These are phyloP conservation scores for Macrobrachium nipponense DNA, from an alignment of 1,140 invertebrate genomes.

Conservation along the genomic window DNA sequence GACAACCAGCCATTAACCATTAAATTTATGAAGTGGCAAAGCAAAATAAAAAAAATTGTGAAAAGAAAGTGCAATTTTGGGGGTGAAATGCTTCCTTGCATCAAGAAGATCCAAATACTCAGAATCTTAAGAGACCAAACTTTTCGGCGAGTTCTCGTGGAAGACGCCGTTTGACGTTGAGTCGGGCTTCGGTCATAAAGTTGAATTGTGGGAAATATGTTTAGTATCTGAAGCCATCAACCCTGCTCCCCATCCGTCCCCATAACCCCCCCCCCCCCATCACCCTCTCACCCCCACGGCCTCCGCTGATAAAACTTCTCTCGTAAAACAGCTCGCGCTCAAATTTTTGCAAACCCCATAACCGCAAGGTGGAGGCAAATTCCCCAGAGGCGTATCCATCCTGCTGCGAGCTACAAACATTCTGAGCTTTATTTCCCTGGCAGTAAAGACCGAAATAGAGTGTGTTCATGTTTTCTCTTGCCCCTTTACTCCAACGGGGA, in stretches of 20 bases:
- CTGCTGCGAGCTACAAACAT: not conserved
- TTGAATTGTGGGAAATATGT: slow-evolving; percentile 42
- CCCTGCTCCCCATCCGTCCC: too few relatives aligned
- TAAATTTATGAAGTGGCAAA: too few relatives aligned
- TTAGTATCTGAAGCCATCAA: slow-evolving; percentile 37
- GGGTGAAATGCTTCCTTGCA: too few relatives aligned
- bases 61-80: too few relatives aligned
- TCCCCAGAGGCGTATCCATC: slow-evolving; percentile 6
- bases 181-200: slow-evolving; percentile 12
- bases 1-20: too few relatives aligned
- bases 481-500: not conserved
- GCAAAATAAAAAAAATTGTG: too few relatives aligned
- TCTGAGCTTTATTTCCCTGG: not conserved
- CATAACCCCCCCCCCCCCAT: not conserved
- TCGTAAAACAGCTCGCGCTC: slow-evolving; percentile 52
- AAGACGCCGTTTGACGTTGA: too few relatives aligned
- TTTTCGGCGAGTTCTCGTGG: too few relatives aligned
- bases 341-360: slow-evolving; percentile 59
- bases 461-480: not conserved
- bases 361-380: slow-evolving; percentile 51
- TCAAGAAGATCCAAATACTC: too few relatives aligned
- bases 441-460: not conserved
- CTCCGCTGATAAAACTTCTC: slow-evolving; percentile 54
- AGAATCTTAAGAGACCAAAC: too few relatives aligned
- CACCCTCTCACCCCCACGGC: slow-evolving; percentile 2